Base-by-base conservation (phyloP, 1,140 invertebrate species). In the Bombus difficillimus region DNA sequence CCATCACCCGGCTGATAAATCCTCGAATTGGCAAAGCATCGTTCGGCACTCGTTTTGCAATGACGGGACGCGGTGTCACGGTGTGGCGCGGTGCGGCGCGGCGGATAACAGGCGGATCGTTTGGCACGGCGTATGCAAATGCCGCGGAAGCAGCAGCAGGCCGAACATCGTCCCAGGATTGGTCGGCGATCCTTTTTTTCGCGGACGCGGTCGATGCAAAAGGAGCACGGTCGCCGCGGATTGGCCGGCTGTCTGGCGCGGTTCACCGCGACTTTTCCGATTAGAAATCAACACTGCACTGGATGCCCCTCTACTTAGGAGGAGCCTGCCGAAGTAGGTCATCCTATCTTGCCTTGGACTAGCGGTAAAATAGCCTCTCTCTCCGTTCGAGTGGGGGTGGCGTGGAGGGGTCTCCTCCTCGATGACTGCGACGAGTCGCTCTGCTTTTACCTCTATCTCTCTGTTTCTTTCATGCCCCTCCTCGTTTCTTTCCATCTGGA, bases 301-400 rank as follows among this genome's bases (percentile, higher is more conserved):
- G 92, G 93, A 94, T 94, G 92, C 94, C 93, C 93, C 93, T 93
- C 94, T 94, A 86, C 92, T 92, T 94, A 95, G 94, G 94, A 95
- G 94, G 94, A 95, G 94, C 94, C 93, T 95, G 92, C 62, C 86
- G 88, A 95, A 94, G 93, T 95, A 93, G 94, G 94, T 95, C 94
- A 95, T 93, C 93, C 94, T 93, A 94, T 94, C 93, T 93, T 93
- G 91, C 92, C 91, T 91, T 89, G 89, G 91, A 89, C 89, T 91
- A 92, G 90, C 92, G 91, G 92, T 91, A 90, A 91, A 92, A 88
- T 85, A 90, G 91, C 90, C 91, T 90, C 90, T 93, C 85, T 87
- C 89, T 85, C 79, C 72, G 59, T 37, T 39, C 57, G 76, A 78
- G 91, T 91, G 92, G 92, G 92, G 90, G 91, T 90, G 86, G 87